Conservation (phyloP, 2,888 invertebrate genomes). For the Nomada flava region DNA sequence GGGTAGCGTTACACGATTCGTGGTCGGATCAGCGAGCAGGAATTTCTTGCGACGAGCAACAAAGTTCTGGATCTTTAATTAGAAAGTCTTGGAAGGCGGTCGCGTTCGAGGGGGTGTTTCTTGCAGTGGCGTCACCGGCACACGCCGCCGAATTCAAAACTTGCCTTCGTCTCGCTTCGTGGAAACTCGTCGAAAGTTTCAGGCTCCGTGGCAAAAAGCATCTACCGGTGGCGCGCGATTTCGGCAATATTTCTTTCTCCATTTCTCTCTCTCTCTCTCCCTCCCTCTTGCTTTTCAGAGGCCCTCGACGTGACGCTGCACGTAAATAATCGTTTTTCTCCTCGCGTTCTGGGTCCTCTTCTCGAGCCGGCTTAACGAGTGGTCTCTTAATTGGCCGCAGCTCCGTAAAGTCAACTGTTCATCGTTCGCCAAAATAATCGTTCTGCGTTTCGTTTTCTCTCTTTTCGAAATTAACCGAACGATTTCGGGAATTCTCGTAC, state of each 20-base stretch:
- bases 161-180: conserved; percentile 60
- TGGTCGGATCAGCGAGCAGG: conserved; percentile 40
- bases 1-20: conserved; percentile 8
- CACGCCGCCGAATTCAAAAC: conserved; percentile 78
- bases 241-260: conserved; percentile 60
- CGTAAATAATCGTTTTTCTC: conserved; percentile 79
- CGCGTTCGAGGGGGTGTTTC: conserved; percentile 66
- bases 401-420: conserved; percentile 52
- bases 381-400: conserved; percentile 67
- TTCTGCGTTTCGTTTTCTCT: neutral
- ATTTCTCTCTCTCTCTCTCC: too few species aligned
- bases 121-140: conserved; percentile 76
- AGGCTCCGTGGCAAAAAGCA: conserved; percentile 73
- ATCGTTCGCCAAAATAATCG: neutral
- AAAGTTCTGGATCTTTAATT: conserved; percentile 82
- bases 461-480: conserved; percentile 2
- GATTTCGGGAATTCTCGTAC: neutral
- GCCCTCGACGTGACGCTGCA: conserved; percentile 73
- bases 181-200: conserved; percentile 78
- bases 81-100: conserved; percentile 74
- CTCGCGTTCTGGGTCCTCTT: conserved; percentile 31
- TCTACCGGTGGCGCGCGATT: conserved; percentile 69
- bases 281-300: conserved; percentile 12
- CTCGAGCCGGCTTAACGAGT: conserved; percentile 61
- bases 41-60: conserved; percentile 71